A percentile compares a stretch with the other conserved stretches of the same genome.
phyloP scores from a whole-genome alignment of 2,888 invertebrate species.

The Stramonita haemastoma region DNA sequence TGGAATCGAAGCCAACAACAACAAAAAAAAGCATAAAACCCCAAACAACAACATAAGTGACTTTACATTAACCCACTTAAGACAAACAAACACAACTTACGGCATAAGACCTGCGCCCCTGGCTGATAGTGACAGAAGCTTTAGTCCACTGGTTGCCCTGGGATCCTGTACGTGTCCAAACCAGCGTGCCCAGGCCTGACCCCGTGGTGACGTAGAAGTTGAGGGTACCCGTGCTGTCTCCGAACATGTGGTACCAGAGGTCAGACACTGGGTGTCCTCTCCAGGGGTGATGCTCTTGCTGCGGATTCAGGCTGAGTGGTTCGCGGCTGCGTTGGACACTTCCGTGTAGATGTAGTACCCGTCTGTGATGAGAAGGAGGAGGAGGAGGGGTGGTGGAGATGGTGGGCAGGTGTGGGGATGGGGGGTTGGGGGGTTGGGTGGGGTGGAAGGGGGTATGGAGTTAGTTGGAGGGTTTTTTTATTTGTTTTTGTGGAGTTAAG shows the following conservation, averaged over 20 bases:
- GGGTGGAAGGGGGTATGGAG: neutral
- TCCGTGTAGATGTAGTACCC: conserved; percentile 63
- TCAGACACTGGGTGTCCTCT: conserved; percentile 57
- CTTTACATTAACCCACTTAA: neutral
- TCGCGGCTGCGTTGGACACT: conserved; percentile 80
- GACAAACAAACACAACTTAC: conserved; percentile 36
- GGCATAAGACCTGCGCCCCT: conserved; percentile 34
- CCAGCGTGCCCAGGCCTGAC: conserved; percentile 51
- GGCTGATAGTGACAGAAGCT: conserved; percentile 58
- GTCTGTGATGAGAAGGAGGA: conserved; percentile 35
- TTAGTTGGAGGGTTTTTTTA: neutral
- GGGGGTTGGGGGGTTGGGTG: neutral
- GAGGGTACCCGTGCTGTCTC: conserved; percentile 60
- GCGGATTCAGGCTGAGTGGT: conserved; percentile 79
- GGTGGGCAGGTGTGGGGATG: neutral
- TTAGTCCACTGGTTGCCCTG: conserved; percentile 66
- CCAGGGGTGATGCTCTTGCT: conserved; percentile 52
- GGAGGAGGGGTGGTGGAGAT: too few relatives aligned
- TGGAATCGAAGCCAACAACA: too few relatives aligned
- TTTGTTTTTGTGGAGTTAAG: too few relatives aligned
- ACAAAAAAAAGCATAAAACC: too few relatives aligned
- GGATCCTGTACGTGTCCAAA: conserved; percentile 67
- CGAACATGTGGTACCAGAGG: conserved; percentile 75
- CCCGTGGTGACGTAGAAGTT: conserved; percentile 62
- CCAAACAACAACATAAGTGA: neutral